Percentiles rank a stretch among this genome's conserved stretches.
phyloP scores from a whole-genome alignment of 30 jellyfish, hydroid and myxozoan genomes.

The Chrysaora quinquecirrha region DNA sequence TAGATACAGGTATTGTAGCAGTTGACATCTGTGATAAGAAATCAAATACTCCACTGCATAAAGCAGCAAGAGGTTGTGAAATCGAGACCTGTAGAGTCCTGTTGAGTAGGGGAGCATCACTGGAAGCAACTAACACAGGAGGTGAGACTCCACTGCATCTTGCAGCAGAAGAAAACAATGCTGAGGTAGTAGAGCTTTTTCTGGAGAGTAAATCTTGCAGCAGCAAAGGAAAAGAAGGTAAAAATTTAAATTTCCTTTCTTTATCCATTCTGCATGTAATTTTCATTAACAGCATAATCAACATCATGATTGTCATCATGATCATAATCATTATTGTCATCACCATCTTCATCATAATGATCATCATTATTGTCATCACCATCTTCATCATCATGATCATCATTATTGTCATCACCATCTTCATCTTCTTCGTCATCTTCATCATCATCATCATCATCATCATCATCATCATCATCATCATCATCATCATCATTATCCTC shows the following conservation, averaged over 20 bases:
- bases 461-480: too few relatives aligned
- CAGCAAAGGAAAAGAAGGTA: constrained; percentile 1
- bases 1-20: constrained; percentile 10
- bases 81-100: constrained; percentile 30
- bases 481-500: too few relatives aligned
- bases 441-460: too few relatives aligned
- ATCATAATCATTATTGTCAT: background rate
- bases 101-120: constrained; percentile 35
- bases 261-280: too few relatives aligned
- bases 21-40: constrained; percentile 11
- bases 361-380: too few relatives aligned
- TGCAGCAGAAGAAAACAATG: constrained; percentile 29
- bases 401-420: too few relatives aligned
- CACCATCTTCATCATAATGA: too few relatives aligned
- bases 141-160: constrained; percentile 54
- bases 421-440: too few relatives aligned
- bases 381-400: too few relatives aligned
- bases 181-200: constrained; percentile 2
- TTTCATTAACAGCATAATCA: too few relatives aligned
- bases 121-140: background rate
- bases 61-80: constrained; percentile 36
- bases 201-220: background rate
- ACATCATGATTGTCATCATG: too few relatives aligned
- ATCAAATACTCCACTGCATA: constrained; percentile 49
- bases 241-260: too few relatives aligned